Percentiles rank a stretch among this genome's conserved stretches.
These are phyloP conservation scores for Drosophila willistoni DNA, from an alignment of 1,140 invertebrate genomes.

Conservation along the genomic window DNA sequence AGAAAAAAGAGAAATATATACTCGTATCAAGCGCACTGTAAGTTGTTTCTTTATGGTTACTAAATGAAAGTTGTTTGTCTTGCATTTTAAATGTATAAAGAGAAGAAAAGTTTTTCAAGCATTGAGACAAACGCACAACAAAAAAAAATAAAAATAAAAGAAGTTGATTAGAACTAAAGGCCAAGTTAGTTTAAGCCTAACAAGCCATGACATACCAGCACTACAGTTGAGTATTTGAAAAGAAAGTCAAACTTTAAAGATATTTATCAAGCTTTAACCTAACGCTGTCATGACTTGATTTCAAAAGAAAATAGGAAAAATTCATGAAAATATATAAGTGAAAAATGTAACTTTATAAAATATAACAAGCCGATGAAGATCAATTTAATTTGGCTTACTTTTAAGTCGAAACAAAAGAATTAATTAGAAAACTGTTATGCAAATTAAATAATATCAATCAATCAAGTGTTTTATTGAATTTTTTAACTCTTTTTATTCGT, in stretches of 20 bases:
- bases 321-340: neutral
- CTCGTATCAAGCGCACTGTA: constrained; percentile 5
- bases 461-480: too few relatives aligned
- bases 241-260: constrained; percentile 15
- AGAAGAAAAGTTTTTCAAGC: constrained; percentile 6
- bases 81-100: constrained; percentile 15
- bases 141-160: too few relatives aligned
- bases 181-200: constrained; percentile 11
- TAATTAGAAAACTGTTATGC: too few relatives aligned
- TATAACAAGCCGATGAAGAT: too few relatives aligned
- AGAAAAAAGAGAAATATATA: constrained; percentile 26
- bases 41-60: constrained; percentile 18
- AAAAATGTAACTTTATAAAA: too few relatives aligned
- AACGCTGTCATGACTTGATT: constrained; percentile 3
- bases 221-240: neutral
- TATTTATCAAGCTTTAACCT: constrained; percentile 3
- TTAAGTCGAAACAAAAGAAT: too few relatives aligned
- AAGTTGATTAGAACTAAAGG: constrained; percentile 40
- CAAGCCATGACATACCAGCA: constrained; percentile 3
- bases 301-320: neutral
- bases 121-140: neutral
- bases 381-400: too few relatives aligned
- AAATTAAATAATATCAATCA: too few relatives aligned
- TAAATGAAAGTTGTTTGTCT: constrained; percentile 50
- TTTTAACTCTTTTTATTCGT: too few relatives aligned